Base-by-base conservation (phyloP, 2,113 vertebrate species). In the Numenius arquata region DNA sequence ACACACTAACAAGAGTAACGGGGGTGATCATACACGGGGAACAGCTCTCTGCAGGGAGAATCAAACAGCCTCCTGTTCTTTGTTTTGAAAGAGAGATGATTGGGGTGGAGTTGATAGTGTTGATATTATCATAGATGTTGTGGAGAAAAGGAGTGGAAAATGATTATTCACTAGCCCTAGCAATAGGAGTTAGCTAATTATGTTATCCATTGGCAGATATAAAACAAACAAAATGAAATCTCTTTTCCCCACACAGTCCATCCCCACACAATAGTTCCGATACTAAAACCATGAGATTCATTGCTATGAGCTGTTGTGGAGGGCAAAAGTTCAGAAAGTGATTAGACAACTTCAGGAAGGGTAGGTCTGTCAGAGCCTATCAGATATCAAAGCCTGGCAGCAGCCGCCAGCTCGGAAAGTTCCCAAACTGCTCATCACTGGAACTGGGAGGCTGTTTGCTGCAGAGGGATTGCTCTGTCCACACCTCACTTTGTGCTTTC, bases 261-360 rank as follows among this genome's bases (percentile, higher is more conserved):
- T 38, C 27, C 56, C 23, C 11, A 50, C 40, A 55, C n/a, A 63
- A 18, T 12, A 77, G 23, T 78, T 77, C 40, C 3, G 3, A 8
- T 59, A 84, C 59, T 84, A 68, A 84, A 93, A 52, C 38, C 2
- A 3, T 16, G 32, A 90, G 41, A 59, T 6, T 45, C 68, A 36
- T 47, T 76, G 63, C 59, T 90, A 7, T 32, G 43, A 93, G 74
- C 27, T 68, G 15, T n/a, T 59, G 32, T 9, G 61, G 63, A 85
- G 89, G 70, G 68, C 56, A 72, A 56, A 95, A 92, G 83, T 93
- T 95, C 94, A 90, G 76, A 43, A 95, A 95, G 61, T 43, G 29
- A 15, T 87, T 43, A 95, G 80, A 52, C 38, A 78, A 34, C 47
- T 59, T 92, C 76, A 86, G 84, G 94, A 92, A 95, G 47, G 68